Conservation (phyloP, 2,113 vertebrate species). For the Rhinopomastus cyanomelas region DNA sequence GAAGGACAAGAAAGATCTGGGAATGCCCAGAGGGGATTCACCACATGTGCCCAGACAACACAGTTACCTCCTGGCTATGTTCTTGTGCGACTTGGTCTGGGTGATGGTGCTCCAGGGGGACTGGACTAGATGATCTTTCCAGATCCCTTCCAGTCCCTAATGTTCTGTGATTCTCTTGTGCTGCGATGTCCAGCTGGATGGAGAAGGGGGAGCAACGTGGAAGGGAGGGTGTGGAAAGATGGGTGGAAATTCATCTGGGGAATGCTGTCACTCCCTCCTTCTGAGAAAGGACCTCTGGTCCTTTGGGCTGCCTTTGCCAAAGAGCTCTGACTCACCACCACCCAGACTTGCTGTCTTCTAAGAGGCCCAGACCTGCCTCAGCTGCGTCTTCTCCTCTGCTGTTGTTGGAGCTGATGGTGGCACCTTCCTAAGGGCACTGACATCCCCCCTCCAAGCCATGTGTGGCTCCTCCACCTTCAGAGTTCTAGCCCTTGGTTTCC, state of each 20-base stretch:
- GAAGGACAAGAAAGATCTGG: not conserved
- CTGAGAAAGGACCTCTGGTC: not conserved
- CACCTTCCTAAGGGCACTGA: not conserved
- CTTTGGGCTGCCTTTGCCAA: not conserved
- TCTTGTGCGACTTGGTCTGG: no score
- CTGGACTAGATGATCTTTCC: no score
- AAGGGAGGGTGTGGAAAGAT: no score
- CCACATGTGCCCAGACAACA: not conserved
- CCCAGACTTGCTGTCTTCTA: not conserved
- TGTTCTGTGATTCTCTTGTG: no score
- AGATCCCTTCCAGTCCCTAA: no score
- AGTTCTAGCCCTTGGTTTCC: not conserved
- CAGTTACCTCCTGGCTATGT: no score
- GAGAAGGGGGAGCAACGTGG: no score
- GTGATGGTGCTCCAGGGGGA: no score
- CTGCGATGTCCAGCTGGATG: no score
- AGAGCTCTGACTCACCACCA: not conserved
- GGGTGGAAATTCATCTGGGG: not conserved
- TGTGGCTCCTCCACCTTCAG: not conserved
- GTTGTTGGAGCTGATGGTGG: not conserved
- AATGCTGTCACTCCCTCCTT: not conserved
- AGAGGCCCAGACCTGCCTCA: not conserved
- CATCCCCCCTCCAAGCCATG: not conserved
- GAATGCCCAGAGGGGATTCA: not conserved
- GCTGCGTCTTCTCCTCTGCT: not conserved